These are phyloP conservation scores for Furcula furcula DNA, from an alignment of 2,888 invertebrate genomes.

Conservation along the genomic window DNA sequence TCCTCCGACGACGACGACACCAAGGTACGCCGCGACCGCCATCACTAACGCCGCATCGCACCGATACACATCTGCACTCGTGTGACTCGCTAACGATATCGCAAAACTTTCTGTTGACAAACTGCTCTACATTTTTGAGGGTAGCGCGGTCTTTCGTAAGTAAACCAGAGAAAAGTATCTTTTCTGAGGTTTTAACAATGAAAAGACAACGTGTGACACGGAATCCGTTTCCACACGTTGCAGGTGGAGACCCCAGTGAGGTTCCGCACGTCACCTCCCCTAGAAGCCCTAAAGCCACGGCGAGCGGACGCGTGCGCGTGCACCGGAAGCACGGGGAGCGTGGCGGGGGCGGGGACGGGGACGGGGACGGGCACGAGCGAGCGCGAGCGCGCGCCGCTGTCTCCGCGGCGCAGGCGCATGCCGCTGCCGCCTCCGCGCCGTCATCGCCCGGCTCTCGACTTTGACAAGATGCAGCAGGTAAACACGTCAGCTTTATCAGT, in stretches of 20 bases:
- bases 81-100: conserved; percentile 19
- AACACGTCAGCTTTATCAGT: no score
- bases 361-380: conserved; percentile 78
- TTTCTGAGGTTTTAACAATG: no score
- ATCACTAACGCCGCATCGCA: conserved; percentile 31
- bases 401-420: conserved; percentile 71
- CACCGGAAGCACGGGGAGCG: conserved; percentile 56
- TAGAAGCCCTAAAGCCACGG: conserved; percentile 92
- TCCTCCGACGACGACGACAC: conserved; percentile 66
- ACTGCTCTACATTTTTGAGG: no score
- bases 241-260: conserved; percentile 91
- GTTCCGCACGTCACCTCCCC: conserved; percentile 95
- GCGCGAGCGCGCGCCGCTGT: conserved; percentile 69
- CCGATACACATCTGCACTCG: conserved; percentile 35
- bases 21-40: conserved; percentile 55
- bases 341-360: conserved; percentile 77
- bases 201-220: no score
- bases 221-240: conserved; percentile 27
- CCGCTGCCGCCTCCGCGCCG: conserved; percentile 68
- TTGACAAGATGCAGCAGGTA: conserved; percentile 99
- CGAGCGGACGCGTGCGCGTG: conserved; percentile 55
- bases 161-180: no score
- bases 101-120: no score
- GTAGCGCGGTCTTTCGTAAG: no score
- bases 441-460: conserved; percentile 95